phyloP scores from a whole-genome alignment of 2,888 invertebrate species.

The Blera fallax region DNA sequence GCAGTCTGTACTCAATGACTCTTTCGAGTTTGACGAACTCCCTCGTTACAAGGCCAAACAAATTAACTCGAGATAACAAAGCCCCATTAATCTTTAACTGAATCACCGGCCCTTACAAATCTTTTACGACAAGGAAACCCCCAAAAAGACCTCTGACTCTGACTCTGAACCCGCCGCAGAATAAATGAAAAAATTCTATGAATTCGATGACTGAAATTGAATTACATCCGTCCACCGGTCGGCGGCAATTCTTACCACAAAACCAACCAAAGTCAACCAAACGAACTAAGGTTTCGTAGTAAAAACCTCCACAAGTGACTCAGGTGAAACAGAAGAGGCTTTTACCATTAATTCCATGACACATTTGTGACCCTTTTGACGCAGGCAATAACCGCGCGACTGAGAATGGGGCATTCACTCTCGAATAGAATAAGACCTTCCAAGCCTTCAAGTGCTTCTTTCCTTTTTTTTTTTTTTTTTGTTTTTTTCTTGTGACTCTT shows the following conservation, averaged over 20 bases:
- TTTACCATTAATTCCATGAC: slow-evolving; percentile 59
- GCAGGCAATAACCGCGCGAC: neutral
- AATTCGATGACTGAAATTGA: slow-evolving; percentile 21
- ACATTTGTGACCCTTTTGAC: slow-evolving; percentile 59
- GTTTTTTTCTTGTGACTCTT: slow-evolving; percentile 52
- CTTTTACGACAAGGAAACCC: neutral
- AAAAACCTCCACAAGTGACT: slow-evolving; percentile 41
- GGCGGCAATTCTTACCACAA: slow-evolving; percentile 14
- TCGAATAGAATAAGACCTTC: slow-evolving; percentile 1
- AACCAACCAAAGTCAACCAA: neutral
- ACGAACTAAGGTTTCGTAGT: slow-evolving; percentile 4
- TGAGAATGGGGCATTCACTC: slow-evolving; percentile 15
- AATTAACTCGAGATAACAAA: too few species aligned
- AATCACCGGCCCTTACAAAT: neutral
- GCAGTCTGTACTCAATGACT: neutral
- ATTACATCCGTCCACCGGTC: neutral
- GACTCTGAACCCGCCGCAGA: neutral
- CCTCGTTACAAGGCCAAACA: neutral
- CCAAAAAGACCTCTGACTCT: neutral
- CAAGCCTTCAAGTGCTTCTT: slow-evolving; percentile 47
- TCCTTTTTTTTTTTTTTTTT: slow-evolving; percentile 35
- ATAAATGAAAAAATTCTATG: slow-evolving; percentile 10
- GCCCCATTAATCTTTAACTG: neutral
- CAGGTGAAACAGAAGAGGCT: slow-evolving; percentile 44
- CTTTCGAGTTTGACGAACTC: neutral